Conservation (phyloP, 2,113 vertebrate genomes). For the Grammomys surdaster region DNA sequence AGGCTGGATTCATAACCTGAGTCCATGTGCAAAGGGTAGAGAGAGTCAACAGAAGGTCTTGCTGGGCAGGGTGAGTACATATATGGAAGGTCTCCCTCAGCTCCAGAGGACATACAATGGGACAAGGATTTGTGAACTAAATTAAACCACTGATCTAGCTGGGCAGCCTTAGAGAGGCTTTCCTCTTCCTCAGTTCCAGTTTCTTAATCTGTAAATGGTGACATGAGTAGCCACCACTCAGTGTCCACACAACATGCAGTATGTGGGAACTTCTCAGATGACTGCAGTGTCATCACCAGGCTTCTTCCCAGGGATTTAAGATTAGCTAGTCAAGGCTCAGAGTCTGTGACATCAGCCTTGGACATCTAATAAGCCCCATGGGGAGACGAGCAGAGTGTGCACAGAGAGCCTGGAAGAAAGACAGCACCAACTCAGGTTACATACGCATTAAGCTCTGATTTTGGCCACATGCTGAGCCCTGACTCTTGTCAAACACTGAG, state of each 20-base stretch:
- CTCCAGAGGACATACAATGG: neutral
- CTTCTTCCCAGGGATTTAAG: neutral
- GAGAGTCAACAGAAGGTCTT: neutral
- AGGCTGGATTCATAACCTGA: neutral
- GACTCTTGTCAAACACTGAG: neutral
- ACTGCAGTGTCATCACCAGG: neutral
- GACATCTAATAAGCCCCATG: neutral
- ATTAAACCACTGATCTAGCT: neutral
- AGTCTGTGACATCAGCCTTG: neutral
- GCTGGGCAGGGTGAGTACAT: neutral
- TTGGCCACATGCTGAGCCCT: neutral
- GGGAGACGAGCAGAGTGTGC: neutral
- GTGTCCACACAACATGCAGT: neutral
- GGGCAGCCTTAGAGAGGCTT: neutral
- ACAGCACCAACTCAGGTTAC: neutral
- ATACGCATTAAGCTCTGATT: neutral
- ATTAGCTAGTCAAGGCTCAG: neutral
- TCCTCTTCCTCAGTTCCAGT: neutral
- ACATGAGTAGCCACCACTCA: neutral
- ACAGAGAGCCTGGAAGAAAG: neutral
- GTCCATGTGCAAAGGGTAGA: neutral
- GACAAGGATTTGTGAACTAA: neutral
- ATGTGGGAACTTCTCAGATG: neutral
- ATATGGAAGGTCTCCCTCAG: neutral
- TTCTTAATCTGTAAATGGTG: neutral